A percentile compares a stretch with the other conserved stretches of the same genome.
Evolutionary conservation across 2,797 vertebrate species (phyloP).

Genomic region (Cirrhinus molitorella): DNA sequence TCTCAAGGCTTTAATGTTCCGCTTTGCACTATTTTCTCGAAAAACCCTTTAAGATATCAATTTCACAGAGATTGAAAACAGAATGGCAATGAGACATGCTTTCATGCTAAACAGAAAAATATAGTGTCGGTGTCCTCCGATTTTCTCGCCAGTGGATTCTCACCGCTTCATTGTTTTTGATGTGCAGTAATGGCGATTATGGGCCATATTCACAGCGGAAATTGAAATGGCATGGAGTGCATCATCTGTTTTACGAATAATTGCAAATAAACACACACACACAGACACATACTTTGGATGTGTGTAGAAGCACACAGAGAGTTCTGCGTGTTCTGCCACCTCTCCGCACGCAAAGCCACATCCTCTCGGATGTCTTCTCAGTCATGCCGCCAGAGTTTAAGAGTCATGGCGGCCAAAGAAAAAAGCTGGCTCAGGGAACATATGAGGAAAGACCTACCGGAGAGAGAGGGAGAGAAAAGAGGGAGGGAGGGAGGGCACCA

Average conservation of each 20-base stretch:
- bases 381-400: constrained; percentile 48
- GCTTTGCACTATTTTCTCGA: constrained; percentile 24
- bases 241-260: constrained; percentile 39
- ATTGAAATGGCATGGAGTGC: constrained; percentile 25
- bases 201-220: constrained; percentile 27
- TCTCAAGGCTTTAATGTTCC: constrained; percentile 64
- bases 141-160: constrained; percentile 9
- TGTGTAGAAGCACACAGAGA: constrained; percentile 46
- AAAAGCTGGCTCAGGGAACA: constrained; percentile 48
- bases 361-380: constrained; percentile 62
- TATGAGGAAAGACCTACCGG: constrained; percentile 55
- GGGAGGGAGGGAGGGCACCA: constrained; percentile 29
- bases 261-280: constrained; percentile 3
- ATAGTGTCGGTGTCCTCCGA: constrained; percentile 15
- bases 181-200: constrained; percentile 48
- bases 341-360: constrained; percentile 52
- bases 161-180: constrained; percentile 43
- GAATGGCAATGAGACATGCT: constrained; percentile 39
- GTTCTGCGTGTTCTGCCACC: constrained; percentile 20
- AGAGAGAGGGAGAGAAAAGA: constrained; percentile 19
- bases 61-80: constrained; percentile 47
- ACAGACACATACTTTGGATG: background rate
- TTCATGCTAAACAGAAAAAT: constrained; percentile 45
- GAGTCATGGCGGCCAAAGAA: constrained; percentile 54
- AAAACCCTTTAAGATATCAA: constrained; percentile 45